Base-by-base conservation (phyloP, 2,888 invertebrate species). In the Hemaris fuciformis region DNA sequence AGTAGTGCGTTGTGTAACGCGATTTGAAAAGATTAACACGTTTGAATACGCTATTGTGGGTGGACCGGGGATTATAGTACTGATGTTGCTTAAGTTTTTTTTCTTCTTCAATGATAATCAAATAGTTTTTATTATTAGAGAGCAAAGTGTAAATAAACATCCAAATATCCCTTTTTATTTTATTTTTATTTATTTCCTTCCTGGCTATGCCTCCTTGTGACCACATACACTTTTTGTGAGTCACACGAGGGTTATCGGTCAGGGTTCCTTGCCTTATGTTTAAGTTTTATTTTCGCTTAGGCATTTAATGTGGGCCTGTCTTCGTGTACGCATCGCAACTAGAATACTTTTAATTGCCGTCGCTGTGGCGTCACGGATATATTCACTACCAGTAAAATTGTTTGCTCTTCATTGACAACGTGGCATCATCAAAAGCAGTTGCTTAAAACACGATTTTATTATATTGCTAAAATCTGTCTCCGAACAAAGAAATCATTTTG, bases 121-220 rank as follows among this genome's bases (percentile, higher is more conserved):
- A 75, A 81, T 88, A 85, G 84, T 89, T 80, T 89, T 81, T 89
- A 89, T 89, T 89, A 89, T 89, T 90, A 86, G 83, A 85, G 83
- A 87, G 83, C 84, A 79, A 88, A 87, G 83, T 92, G 92, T 92
- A 92, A 92, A 92, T 92, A 92, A 92, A 92, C 90, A 91, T 90
- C 89, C 89, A 85, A 85, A 85, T 89, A 88, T 88, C 90, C 91
- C 89, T 89, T 89, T 85, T 91, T 87, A 86, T 89, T 91, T 91
- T 87, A 83, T 76, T 91, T 92, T 92, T 85, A 85, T 90, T 91
- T 88, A 85, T 65, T 67, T 71, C 79, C 64, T 63, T 56, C 65
- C 71, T 71, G 58, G 64, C 69, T 71, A 48, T 57, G 70, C 69
- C 72, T 68, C 7, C 27, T 27, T 31, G 27, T 53, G 53, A 15